phyloP scores from a whole-genome alignment of 2,113 vertebrate genomes.

The Siniperca knerii region DNA sequence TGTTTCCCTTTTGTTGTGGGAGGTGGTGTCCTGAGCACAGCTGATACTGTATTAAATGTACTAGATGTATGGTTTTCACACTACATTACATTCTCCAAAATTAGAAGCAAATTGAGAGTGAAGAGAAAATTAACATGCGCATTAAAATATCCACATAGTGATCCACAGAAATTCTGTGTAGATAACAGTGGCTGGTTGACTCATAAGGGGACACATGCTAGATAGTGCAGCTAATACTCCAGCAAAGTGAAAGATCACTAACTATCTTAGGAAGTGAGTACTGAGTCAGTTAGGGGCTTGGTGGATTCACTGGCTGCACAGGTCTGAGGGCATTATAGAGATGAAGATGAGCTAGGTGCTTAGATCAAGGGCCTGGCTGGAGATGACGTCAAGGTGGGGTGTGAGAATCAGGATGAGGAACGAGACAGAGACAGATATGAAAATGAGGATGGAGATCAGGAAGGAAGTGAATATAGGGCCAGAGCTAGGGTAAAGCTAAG shows the following conservation, averaged over 20 bases:
- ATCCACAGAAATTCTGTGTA: background rate
- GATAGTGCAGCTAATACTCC: background rate
- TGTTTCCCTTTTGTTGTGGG: background rate
- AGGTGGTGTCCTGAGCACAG: background rate
- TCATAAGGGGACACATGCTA: background rate
- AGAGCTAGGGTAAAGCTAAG: slow-evolving; percentile 2
- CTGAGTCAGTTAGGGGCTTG: background rate
- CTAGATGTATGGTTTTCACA: background rate
- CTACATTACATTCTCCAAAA: background rate
- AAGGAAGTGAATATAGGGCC: slow-evolving; percentile 16
- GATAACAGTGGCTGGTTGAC: background rate
- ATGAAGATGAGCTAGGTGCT: slow-evolving; percentile 7
- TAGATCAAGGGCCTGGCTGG: slow-evolving; percentile 13
- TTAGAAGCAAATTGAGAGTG: background rate
- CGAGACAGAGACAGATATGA: slow-evolving; percentile 14
- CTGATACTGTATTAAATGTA: background rate
- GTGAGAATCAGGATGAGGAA: slow-evolving; percentile 17
- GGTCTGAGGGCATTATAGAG: slow-evolving; percentile 18
- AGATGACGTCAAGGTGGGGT: slow-evolving; percentile 15
- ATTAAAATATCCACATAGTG: background rate
- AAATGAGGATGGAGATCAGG: slow-evolving; percentile 29
- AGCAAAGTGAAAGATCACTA: slow-evolving; percentile 28
- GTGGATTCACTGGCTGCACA: slow-evolving; percentile 14
- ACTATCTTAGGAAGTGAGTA: slow-evolving; percentile 2
- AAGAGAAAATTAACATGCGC: background rate